phyloP scores from a whole-genome alignment of 2,113 vertebrate genomes.

The Caranx ignobilis region DNA sequence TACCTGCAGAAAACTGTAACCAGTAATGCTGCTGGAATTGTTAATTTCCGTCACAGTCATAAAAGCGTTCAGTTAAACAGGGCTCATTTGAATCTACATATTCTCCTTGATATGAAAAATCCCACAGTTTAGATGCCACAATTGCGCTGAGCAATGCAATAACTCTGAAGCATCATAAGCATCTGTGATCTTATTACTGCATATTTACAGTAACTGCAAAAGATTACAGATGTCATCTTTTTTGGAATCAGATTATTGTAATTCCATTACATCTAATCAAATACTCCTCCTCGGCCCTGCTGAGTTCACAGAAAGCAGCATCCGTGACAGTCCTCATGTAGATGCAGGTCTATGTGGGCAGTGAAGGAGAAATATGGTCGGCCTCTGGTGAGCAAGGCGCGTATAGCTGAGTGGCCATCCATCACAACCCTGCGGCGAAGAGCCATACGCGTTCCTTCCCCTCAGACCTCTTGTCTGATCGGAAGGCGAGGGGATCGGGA shows the following conservation, averaged over 20 bases:
- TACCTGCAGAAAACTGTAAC: slow-evolving; percentile 58
- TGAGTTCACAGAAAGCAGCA: slow-evolving; percentile 54
- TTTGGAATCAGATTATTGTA: slow-evolving; percentile 77
- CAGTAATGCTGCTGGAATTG: slow-evolving; percentile 26
- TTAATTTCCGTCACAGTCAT: slow-evolving; percentile 48
- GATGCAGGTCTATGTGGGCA: slow-evolving; percentile 44
- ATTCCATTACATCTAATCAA: slow-evolving; percentile 78
- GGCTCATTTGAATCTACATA: slow-evolving; percentile 27
- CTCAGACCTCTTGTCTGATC: slow-evolving; percentile 46
- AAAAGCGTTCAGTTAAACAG: slow-evolving; percentile 39
- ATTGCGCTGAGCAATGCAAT: slow-evolving; percentile 56
- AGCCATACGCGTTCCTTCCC: slow-evolving; percentile 38
- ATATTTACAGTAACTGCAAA: slow-evolving; percentile 81
- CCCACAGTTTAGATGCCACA: slow-evolving; percentile 37
- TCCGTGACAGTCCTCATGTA: slow-evolving; percentile 49
- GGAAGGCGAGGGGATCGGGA: slow-evolving; percentile 31
- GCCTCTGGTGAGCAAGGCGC: slow-evolving; percentile 70
- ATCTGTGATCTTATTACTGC: slow-evolving; percentile 71
- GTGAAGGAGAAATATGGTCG: slow-evolving; percentile 63
- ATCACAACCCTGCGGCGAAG: slow-evolving; percentile 64
- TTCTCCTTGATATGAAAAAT: slow-evolving; percentile 34
- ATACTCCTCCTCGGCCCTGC: slow-evolving; percentile 59
- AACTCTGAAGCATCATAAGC: slow-evolving; percentile 50
- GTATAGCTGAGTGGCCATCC: slow-evolving; percentile 68
- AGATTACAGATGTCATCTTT: slow-evolving; percentile 78